Percentiles rank a stretch among this genome's conserved stretches.
Evolutionary conservation across 2,888 invertebrate species (phyloP).

Genomic region (Pinctada fucata): DNA sequence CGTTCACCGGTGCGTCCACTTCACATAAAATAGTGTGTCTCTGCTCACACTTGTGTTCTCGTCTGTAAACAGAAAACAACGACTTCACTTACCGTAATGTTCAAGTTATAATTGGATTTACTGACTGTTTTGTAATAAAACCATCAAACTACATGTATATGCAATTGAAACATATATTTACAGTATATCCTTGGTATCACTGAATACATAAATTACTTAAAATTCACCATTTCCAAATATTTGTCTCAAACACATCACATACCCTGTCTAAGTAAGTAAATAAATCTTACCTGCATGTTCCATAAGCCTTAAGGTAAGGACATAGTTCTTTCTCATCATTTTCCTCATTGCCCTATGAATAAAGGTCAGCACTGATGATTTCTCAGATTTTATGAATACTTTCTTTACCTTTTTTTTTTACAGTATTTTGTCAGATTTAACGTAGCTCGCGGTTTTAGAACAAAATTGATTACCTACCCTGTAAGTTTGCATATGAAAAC

Average conservation of each 20-base stretch:
- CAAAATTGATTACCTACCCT: too few relatives aligned
- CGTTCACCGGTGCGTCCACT: conserved; percentile 77
- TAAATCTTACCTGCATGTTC: conserved; percentile 80
- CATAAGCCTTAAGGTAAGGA: conserved; percentile 82
- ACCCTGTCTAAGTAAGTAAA: neutral
- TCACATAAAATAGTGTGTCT: conserved; percentile 82
- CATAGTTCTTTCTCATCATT: conserved; percentile 79
- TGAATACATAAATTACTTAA: too few relatives aligned
- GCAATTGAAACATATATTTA: neutral
- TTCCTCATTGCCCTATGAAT: conserved; percentile 55
- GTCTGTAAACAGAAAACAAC: conserved; percentile 37
- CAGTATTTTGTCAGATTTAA: too few relatives aligned
- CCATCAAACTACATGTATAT: neutral
- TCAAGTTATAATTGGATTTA: too few relatives aligned
- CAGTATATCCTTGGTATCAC: too few relatives aligned
- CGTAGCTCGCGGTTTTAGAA: too few relatives aligned
- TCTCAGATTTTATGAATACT: too few relatives aligned
- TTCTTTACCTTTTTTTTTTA: too few relatives aligned
- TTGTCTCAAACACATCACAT: too few relatives aligned
- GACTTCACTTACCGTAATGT: neutral
- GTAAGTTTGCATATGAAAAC: too few relatives aligned
- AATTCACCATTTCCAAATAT: too few relatives aligned
- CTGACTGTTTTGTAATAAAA: too few relatives aligned
- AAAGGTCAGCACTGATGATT: neutral
- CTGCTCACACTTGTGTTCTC: conserved; percentile 50